Evolutionary conservation across 1,140 invertebrate species (phyloP), one percentile per base, ranked within the genome.

Genomic region (Aphidius gifuensis): DNA sequence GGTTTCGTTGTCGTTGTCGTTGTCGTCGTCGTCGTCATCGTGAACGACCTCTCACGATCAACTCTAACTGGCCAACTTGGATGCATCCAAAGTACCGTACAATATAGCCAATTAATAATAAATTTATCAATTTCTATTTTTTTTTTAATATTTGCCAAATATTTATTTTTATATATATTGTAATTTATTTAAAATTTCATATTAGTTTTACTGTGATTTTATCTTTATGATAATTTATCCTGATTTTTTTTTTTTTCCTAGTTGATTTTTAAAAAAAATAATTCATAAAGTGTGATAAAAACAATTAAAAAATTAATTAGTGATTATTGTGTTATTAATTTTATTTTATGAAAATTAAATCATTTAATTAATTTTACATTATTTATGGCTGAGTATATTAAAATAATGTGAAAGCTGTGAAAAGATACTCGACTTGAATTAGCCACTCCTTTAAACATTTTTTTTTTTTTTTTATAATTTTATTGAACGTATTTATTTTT

Each of bases 1-100:
- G 3, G 23, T 23, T 23, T 23, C 23, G 23, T 23, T 23, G 23
- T 23, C 23, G 3, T 23, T 3, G 3, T 23, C 23, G 23, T 23
- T 3, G 1, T 23, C 23, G 3, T 23, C 23, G 23, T 23, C 23
- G 3, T 60, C 32, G 9, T 60, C 9, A 39, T 42, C 48, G 58
- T 60, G 43, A 60, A 54, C 50, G 59, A 60, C 59, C 51, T 56
- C 60, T 61, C 39, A 46, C 60, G 46, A 56, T 40, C 60, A 38
- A 55, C 53, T 39, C 39, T 2, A 60, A 43, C 43, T 44, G 39
- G 59, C 40, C 21, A n/a, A 42, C 59, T 44, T 47, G 45, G 42
- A 45, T 49, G 49, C 59, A 45, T 9, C 59, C 53, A 39, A 51
- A 60, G 58, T 55, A 55, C 53, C 53, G 53, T 55, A 55, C 5